Percentiles rank a stretch among this genome's conserved stretches.
Evolutionary conservation across 2,888 invertebrate genomes (phyloP).

Genomic region (Elegia similella): DNA sequence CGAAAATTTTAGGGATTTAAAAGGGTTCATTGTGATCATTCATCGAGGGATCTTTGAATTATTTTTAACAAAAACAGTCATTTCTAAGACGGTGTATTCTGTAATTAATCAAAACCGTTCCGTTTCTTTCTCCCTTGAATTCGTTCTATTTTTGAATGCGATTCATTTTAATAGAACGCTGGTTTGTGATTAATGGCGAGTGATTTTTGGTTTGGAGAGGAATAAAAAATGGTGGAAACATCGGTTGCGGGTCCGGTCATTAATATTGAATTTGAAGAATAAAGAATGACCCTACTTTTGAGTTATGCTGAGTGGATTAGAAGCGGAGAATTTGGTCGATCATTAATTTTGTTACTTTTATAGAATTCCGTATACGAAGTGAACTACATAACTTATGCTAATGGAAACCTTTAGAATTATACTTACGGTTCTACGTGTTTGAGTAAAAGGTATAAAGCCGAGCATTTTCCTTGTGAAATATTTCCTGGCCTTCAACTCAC

Average conservation of each 20-base stretch:
- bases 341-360: constrained; percentile 7
- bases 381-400: no score
- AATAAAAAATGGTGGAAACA: constrained; percentile 31
- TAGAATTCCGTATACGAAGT: no score
- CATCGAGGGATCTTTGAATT: constrained; percentile 28
- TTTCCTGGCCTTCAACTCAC: no score
- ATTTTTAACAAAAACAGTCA: constrained; percentile 46
- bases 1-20: constrained; percentile 7
- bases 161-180: constrained; percentile 59
- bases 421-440: no score
- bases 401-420: no score
- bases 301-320: constrained; percentile 9
- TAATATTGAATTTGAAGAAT: constrained; percentile 13
- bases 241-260: constrained; percentile 1
- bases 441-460: no score
- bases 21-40: constrained; percentile 15
- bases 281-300: constrained; percentile 1
- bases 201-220: constrained; percentile 39
- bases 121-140: constrained; percentile 52
- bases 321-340: not conserved
- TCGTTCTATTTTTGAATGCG: constrained; percentile 57
- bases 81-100: constrained; percentile 36
- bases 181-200: constrained; percentile 39
- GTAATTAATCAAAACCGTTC: constrained; percentile 57
- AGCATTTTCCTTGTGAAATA: no score